Evolutionary conservation across 2,113 vertebrate species (phyloP), one percentile per base, ranked within the genome.

Genomic region (Collichthys lucidus): DNA sequence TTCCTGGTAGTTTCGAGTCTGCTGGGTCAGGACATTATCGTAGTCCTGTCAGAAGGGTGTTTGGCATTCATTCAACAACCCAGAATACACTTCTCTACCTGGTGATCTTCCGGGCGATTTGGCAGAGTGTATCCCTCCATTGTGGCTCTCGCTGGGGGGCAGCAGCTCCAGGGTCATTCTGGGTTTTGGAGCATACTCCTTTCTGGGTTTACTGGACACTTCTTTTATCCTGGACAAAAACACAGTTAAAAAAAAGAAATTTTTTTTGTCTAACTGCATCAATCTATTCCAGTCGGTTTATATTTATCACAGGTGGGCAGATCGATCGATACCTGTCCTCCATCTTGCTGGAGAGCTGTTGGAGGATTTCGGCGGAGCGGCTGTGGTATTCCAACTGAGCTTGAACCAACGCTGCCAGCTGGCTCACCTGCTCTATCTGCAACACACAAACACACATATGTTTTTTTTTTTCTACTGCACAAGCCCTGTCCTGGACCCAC

Each of bases 361-460:
- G 97, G 65, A 99, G 94, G 86, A 99, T 97, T 93, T 98, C 95
- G 0, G 96, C 91, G 0, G 98, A 95, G 68, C 98, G 98, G 80
- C 95, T 96, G 92, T 99, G 98, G 84, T 98, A 99, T 49, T 98
- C 97, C 93, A 98, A 86, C 91, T 99, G 98, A 59, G 98, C 98
- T 82, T 98, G 96, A 63, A 98, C 97, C 46, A 99, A 94, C 0
- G 98, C 98, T 35, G 97, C 95, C 86, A 99, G 94, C 93, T 99
- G 98, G 94, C 97, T 98, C 93, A 99, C 98, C 92, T 99, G 97
- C 81, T 98, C 98, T 26, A 98, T 97, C 97, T 98, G 91, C 88
- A 92, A 88, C 70, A 91, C 82, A 88, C 77, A 83, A 82, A 91
- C 22, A 80, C 71, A 50, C 56, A 61, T 12, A 49, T 52, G 29